Conservation (phyloP, 2,888 invertebrate species). For the Strigamia maritima region DNA sequence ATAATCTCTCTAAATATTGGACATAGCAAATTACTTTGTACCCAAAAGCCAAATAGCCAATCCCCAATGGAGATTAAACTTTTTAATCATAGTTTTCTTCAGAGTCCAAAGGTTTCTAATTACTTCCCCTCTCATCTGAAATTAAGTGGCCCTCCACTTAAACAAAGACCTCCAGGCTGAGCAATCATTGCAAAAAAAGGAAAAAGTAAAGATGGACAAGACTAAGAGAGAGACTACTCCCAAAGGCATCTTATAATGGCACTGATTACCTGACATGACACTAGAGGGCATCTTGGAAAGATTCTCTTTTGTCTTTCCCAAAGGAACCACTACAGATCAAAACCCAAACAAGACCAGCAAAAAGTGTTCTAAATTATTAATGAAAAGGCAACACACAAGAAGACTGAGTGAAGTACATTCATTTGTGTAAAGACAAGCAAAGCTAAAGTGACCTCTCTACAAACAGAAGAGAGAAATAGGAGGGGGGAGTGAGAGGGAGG, state of each 20-base stretch:
- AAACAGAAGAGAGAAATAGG: neutral
- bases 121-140: neutral
- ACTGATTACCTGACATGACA: conserved; percentile 25
- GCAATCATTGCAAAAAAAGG: neutral
- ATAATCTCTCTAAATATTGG: no score
- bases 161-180: neutral
- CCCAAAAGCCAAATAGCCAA: no score
- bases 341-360: neutral
- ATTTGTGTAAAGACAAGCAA: neutral
- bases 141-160: neutral
- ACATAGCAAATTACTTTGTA: no score
- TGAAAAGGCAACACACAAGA: neutral
- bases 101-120: neutral
- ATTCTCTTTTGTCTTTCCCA: conserved; percentile 16
- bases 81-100: no score
- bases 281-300: neutral
- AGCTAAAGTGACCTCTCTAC: neutral
- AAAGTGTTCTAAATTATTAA: neutral
- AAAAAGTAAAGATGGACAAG: neutral
- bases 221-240: neutral
- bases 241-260: conserved; percentile 27
- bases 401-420: neutral
- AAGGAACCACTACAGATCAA: neutral
- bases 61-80: no score
- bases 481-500: no score